Base-by-base conservation (phyloP, 2,113 vertebrate genomes). In the Corythoichthys intestinalis region DNA sequence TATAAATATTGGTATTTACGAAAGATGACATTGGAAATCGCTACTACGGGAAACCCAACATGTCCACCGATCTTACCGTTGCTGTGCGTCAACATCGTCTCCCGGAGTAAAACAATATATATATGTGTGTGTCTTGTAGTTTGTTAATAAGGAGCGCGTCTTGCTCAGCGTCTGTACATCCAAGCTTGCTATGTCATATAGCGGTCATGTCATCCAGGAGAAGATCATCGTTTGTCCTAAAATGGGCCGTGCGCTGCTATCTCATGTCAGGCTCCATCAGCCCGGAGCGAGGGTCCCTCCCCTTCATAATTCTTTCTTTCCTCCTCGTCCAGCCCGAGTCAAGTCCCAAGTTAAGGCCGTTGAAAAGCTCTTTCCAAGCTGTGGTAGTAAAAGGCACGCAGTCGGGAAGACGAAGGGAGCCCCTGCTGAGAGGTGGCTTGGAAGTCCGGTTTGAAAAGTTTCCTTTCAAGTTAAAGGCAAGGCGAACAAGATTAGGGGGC, bases 221-320 rank as follows among this genome's bases (percentile, higher is more conserved):
- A 37, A 48, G 62, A 38, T 2, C 35, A 7, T 5, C 56, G 34
- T 37, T 5, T 44, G 41, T 8, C 41, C 41, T 8, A 74, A 78
- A 71, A 76, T 69, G 82, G 74, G 62, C 41, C 37, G 9, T 28
- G 41, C 62, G 62, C 20, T 71, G 65, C 82, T 81, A 80, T 88
- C 89, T 83, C 84, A 79, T 87, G 86, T 83, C 74, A 44, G 67
- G 76, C 67, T 85, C 82, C 85, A 91, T 89, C 86, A 79, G 74
- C 80, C 47, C 76, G 58, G 54, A 66, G 66, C 61, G 85, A 66
- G 67, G 61, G 85, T 63, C 84, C 88, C 86, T 85, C 87, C 88
- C 85, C 83, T 86, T 77, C 73, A 69, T 83, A 70, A 79, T 62
- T 52, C 58, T 77, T 71, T 62, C 68, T 74, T 39, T 79, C 44